These are phyloP conservation scores for Sycophila texana DNA, from an alignment of 2,888 invertebrate species.

Conservation along the genomic window DNA sequence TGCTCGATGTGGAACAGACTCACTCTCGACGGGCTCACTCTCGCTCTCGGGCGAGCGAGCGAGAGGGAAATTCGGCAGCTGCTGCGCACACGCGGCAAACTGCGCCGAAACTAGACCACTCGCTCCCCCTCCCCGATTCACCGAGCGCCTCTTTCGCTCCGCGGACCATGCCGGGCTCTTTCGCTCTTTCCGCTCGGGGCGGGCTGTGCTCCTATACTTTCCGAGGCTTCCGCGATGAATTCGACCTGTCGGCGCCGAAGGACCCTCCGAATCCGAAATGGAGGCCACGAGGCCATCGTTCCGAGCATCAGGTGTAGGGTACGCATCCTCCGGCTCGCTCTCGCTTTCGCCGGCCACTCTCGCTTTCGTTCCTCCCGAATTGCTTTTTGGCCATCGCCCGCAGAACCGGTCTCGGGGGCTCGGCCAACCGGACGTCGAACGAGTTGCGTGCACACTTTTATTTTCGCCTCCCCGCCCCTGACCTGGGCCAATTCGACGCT, in stretches of 20 bases:
- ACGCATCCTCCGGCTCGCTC: slow-evolving; percentile 28
- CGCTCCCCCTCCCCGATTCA: not conserved
- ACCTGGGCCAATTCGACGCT: slow-evolving; percentile 72
- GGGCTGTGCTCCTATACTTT: too few relatives aligned
- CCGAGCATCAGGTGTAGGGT: slow-evolving; percentile 5
- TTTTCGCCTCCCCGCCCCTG: slow-evolving; percentile 60
- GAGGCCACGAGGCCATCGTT: slow-evolving; percentile 54
- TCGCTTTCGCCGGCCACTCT: slow-evolving; percentile 35
- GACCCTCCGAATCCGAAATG: slow-evolving; percentile 16
- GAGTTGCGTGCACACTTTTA: not conserved
- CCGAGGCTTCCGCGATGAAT: too few relatives aligned
- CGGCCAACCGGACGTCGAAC: not conserved
- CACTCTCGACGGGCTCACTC: slow-evolving; percentile 74
- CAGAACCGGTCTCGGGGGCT: slow-evolving; percentile 19
- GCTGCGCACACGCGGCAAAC: slow-evolving; percentile 65
- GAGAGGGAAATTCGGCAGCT: slow-evolving; percentile 76
- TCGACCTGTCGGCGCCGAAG: too few relatives aligned
- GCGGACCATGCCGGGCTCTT: too few relatives aligned
- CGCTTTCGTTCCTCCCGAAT: slow-evolving; percentile 35
- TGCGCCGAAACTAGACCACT: slow-evolving; percentile 67
- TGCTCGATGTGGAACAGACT: slow-evolving; percentile 70
- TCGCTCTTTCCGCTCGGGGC: not conserved
- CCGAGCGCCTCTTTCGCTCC: not conserved
- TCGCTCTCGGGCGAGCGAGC: slow-evolving; percentile 66
- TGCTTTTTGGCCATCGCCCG: not conserved